These are phyloP conservation scores for Toxotes jaculatrix DNA, from an alignment of 2,113 vertebrate species.

Conservation along the genomic window DNA sequence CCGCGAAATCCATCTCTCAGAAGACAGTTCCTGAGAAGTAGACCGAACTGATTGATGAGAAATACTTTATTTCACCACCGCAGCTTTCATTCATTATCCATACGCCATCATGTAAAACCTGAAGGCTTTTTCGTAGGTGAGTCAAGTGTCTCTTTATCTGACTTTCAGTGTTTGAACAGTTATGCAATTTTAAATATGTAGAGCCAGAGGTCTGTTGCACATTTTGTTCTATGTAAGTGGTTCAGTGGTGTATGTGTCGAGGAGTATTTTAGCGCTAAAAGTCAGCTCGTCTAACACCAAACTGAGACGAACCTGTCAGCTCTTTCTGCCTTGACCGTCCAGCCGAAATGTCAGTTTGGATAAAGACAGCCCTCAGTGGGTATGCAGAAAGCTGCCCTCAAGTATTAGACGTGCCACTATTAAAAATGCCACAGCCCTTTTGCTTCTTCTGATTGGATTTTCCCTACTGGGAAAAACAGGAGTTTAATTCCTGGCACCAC, in stretches of 20 bases:
- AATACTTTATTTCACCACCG: slow-evolving; percentile 48
- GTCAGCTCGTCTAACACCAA: slow-evolving; percentile 40
- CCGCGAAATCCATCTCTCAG: slow-evolving; percentile 26
- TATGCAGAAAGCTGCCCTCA: slow-evolving; percentile 4
- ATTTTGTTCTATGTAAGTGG: slow-evolving; percentile 47
- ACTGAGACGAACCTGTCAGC: slow-evolving; percentile 55
- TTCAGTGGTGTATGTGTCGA: slow-evolving; percentile 47
- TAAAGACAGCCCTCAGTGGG: slow-evolving; percentile 45
- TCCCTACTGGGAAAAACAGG: slow-evolving; percentile 3
- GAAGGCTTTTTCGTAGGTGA: slow-evolving; percentile 53
- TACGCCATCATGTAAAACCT: slow-evolving; percentile 61
- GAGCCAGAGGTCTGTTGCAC: slow-evolving; percentile 50
- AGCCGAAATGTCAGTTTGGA: slow-evolving; percentile 55
- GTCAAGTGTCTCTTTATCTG: slow-evolving; percentile 52
- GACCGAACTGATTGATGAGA: slow-evolving; percentile 53
- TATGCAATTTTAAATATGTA: slow-evolving; percentile 56
- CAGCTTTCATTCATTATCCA: slow-evolving; percentile 70
- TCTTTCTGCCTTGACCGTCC: slow-evolving; percentile 25
- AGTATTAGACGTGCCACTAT: slow-evolving; percentile 29
- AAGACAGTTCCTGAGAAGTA: slow-evolving; percentile 43
- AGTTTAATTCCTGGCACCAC: slow-evolving; percentile 20
- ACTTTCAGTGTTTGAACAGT: slow-evolving; percentile 45
- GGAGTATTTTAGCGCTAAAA: slow-evolving; percentile 42
- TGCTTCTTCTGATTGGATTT: slow-evolving; percentile 38
- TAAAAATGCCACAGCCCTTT: slow-evolving; percentile 34